Conservation (phyloP, 2,797 vertebrate species). For the Pyrrhura leucotis region DNA sequence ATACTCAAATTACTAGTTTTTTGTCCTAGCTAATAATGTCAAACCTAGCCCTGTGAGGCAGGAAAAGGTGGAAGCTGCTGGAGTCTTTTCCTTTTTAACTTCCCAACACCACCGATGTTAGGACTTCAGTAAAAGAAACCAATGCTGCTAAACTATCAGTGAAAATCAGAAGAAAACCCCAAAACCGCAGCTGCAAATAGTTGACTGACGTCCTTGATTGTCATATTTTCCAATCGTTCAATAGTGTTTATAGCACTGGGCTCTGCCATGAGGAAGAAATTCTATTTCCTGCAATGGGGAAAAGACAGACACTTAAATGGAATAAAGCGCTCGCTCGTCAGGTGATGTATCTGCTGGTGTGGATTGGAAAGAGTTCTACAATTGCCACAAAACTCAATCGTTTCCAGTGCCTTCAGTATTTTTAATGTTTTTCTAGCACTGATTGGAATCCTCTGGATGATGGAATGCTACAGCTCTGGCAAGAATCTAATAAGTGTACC, state of each 20-base stretch:
- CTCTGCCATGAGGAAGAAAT: constrained; percentile 25
- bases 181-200: background rate
- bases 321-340: background rate
- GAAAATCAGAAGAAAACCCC: background rate
- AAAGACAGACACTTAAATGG: background rate
- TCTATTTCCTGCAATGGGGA: background rate
- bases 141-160: background rate
- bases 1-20: background rate
- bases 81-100: background rate
- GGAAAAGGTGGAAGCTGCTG: background rate
- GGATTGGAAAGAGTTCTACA: background rate
- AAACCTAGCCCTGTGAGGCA: background rate
- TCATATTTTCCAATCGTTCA: background rate
- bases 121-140: background rate
- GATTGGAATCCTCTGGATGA: constrained; percentile 45
- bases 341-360: background rate
- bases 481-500: constrained; percentile 53
- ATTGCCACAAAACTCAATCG: constrained; percentile 17
- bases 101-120: background rate
- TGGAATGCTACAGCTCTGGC: background rate
- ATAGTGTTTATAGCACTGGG: background rate
- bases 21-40: background rate
- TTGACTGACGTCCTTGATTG: constrained; percentile 1
- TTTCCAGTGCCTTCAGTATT: constrained; percentile 36
- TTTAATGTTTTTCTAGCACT: constrained; percentile 27